Base-by-base conservation (phyloP, 2,888 invertebrate genomes). In the Drosophila falleni region DNA sequence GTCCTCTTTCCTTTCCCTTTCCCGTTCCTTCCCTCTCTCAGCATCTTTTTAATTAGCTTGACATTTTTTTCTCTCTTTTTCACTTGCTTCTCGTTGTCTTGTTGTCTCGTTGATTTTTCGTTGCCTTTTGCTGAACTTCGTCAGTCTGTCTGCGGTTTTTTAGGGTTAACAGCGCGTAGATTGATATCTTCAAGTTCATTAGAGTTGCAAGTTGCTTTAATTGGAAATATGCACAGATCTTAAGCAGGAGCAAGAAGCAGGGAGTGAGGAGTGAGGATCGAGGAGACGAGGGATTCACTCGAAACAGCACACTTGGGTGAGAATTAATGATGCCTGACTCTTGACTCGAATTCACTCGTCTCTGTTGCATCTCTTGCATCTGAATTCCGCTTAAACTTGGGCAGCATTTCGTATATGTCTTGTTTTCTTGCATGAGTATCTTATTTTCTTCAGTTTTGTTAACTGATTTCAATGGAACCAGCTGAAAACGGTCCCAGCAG, bases 111-210 rank as follows among this genome's bases (percentile, higher is more conserved):
- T 59, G 39, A 47, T 55, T 54, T 60, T 50, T 61, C 42, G 44
- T 37, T 44, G 62, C 53, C 41, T 64, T 55, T 67, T 39, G 71
- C 47, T 69, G 61, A 73, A 66, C 66, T 68, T 71, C 47, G 44
- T 69, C 51, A 33, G 55, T 35, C 74, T 59, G 63, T 59, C 53
- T 76, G 80, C 67, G 80, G 80, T 80, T 80, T 80, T 71, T 75
- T 68, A 81, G 87, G 87, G 87, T 89, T 87, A 89, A 86, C 87
- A 81, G 85, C 87, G 82, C 88, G 87, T 82, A 87, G 87, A 87
- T 87, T 87, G 89, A 87, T 87, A 87, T 87, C 89, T 89, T 82
- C 81, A 89, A 87, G 87, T 89, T 87, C 87, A 87, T 87, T 87
- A 87, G 85, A 85, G 89, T 79, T 82, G 89, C 81, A 76, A 74